A percentile compares a stretch with the other conserved stretches of the same genome.
These are phyloP conservation scores for Troides helena DNA, from an alignment of 2,888 invertebrate species.

Conservation along the genomic window DNA sequence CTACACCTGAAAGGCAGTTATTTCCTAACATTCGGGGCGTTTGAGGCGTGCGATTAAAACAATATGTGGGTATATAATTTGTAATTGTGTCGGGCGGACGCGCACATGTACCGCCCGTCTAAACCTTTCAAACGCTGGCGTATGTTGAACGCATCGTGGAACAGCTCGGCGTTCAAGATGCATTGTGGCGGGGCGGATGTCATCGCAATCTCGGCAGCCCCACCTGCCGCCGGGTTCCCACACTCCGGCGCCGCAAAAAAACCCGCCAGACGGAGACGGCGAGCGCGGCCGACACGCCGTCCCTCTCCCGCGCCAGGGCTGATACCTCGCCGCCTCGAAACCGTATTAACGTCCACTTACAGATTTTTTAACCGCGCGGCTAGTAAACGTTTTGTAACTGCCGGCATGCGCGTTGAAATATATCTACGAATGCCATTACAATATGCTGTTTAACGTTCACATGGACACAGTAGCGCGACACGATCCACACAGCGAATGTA, in stretches of 20 bases:
- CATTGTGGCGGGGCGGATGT: slow-evolving; percentile 79
- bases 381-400: slow-evolving; percentile 11
- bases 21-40: slow-evolving; percentile 20
- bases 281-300: slow-evolving; percentile 49
- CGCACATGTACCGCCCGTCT: slow-evolving; percentile 41
- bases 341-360: slow-evolving; percentile 18
- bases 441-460: neutral
- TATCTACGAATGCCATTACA: slow-evolving; percentile 6
- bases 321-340: slow-evolving; percentile 37
- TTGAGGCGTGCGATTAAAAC: slow-evolving; percentile 32
- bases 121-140: slow-evolving; percentile 61
- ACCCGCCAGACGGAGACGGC: slow-evolving; percentile 65
- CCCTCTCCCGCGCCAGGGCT: slow-evolving; percentile 64
- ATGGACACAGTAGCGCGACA: neutral
- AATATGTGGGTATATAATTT: slow-evolving; percentile 17
- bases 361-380: slow-evolving; percentile 20
- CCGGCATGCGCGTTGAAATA: neutral
- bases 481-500: neutral
- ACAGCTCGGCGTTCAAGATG: slow-evolving; percentile 70
- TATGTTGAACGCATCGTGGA: slow-evolving; percentile 56
- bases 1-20: too few relatives aligned
- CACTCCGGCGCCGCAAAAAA: slow-evolving; percentile 80
- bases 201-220: slow-evolving; percentile 79
- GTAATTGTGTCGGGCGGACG: slow-evolving; percentile 22
- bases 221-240: slow-evolving; percentile 80